Percentiles rank a stretch among this genome's conserved stretches.
Conservation (phyloP, 2,888 invertebrate species). For the Stenodera caucasica region DNA sequence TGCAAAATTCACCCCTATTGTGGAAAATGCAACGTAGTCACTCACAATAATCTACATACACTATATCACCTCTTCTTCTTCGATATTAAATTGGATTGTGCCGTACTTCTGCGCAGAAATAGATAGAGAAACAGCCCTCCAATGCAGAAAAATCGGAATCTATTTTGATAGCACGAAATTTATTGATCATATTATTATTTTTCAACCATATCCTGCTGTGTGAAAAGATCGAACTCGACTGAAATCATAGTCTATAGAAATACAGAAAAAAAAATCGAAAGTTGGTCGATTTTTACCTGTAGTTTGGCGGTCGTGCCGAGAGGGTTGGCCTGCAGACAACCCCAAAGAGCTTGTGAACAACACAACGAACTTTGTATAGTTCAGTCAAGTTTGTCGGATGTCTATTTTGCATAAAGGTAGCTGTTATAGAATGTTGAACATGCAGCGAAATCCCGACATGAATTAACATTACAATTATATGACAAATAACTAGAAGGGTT, state of each 20-base stretch:
- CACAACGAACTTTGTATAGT: slow-evolving; percentile 16
- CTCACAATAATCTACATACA: slow-evolving; percentile 9
- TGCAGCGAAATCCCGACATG: slow-evolving; percentile 12
- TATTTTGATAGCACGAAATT: neutral
- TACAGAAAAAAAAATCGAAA: neutral
- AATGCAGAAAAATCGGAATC: neutral
- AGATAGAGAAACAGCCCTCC: slow-evolving; percentile 6
- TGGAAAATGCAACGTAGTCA: slow-evolving; percentile 8
- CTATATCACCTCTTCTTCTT: slow-evolving; percentile 28
- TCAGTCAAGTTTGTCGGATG: slow-evolving; percentile 43
- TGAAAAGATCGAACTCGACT: slow-evolving; percentile 2
- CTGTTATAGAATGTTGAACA: slow-evolving; percentile 32
- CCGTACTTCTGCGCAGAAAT: slow-evolving; percentile 5
- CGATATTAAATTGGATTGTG: slow-evolving; percentile 32
- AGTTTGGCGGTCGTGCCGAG: slow-evolving; percentile 1
- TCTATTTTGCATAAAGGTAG: slow-evolving; percentile 45
- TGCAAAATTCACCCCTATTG: slow-evolving; percentile 22
- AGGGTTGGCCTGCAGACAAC: slow-evolving; percentile 7
- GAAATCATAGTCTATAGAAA: neutral
- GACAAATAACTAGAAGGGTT: slow-evolving; percentile 44
- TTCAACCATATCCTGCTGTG: slow-evolving; percentile 9
- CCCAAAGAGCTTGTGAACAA: slow-evolving; percentile 13
- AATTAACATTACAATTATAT: slow-evolving; percentile 54
- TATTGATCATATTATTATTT: too few relatives aligned
- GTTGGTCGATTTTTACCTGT: slow-evolving; percentile 3